These are phyloP conservation scores for Drosophila ercepeae DNA, from an alignment of 1,140 invertebrate genomes.

Conservation along the genomic window DNA sequence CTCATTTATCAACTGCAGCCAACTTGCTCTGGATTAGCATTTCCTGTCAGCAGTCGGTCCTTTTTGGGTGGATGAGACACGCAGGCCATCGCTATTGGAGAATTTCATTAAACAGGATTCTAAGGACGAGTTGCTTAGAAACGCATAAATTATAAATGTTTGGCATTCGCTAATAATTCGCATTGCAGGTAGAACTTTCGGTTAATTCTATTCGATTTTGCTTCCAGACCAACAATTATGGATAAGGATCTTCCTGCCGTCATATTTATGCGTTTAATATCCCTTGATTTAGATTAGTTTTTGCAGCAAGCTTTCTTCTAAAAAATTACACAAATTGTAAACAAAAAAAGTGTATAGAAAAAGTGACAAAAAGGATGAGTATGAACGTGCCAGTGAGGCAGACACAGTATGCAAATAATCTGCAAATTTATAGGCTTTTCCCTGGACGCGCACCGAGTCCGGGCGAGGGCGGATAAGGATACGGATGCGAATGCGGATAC, in stretches of 20 bases:
- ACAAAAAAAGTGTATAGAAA: not conserved
- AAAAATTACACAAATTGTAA: constrained; percentile 12
- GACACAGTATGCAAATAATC: constrained; percentile 78
- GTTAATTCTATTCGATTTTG: too few species aligned
- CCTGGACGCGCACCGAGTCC: constrained; percentile 24
- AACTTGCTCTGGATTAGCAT: constrained; percentile 54
- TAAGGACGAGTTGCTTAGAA: constrained; percentile 39
- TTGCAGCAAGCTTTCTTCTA: constrained; percentile 19
- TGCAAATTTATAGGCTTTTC: constrained; percentile 79
- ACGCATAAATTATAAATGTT: constrained; percentile 63
- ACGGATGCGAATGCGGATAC: constrained; percentile 9
- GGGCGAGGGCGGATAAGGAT: not conserved
- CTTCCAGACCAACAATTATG: too few species aligned
- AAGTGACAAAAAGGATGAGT: constrained; percentile 13
- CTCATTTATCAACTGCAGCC: constrained; percentile 74
- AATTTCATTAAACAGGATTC: constrained; percentile 79
- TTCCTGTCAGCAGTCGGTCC: constrained; percentile 33
- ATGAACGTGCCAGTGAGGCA: constrained; percentile 52
- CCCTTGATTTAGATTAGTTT: constrained; percentile 75
- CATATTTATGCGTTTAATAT: constrained; percentile 73
- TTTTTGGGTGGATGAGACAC: not conserved
- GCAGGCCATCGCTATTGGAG: not conserved
- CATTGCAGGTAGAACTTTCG: not conserved
- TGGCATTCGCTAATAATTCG: constrained; percentile 2
- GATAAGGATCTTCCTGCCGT: too few species aligned